Evolutionary conservation across 2,888 invertebrate genomes (phyloP), one percentile per base, ranked within the genome.

Genomic region (Ametastegia equiseti): DNA sequence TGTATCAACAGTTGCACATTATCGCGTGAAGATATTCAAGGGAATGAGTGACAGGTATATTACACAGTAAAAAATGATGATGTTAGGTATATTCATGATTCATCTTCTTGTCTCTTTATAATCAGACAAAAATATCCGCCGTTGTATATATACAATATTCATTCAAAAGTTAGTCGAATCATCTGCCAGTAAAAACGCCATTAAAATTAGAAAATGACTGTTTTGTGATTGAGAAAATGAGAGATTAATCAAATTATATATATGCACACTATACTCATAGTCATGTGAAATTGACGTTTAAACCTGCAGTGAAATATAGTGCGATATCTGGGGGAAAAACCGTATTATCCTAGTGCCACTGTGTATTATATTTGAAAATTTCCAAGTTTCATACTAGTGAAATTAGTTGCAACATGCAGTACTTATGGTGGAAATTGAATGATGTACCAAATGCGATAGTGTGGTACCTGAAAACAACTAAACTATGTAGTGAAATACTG

Each of bases 11-110:
- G 15, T 60, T 11, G 60, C 13, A 30, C 30, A 60, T 60, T 30
- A 60, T 60, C 15, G 30, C 30, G 30, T 60, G 30, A 60, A 60
- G 60, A 60, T 60, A 60, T 60, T 15, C 60, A 67, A 39, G 9
- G 11, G 23, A 67, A 67, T 67, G 65, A 39, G 65, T 67, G 65
- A 15, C 39, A 67, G 36, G 36, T 67, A 67, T 67, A 54, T 54
- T 23, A 54, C 23, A 23, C 11, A 19, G 39, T 39, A 39, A 67
- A 6, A 39, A 67, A 9, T 7, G 39, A 33, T 65, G 27, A 27
- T 27, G 27, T 3, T 57, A 57, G 2, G 11, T 23, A 23, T 57
- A 27, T 27, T 13, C 57, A 23, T 13, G 2, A 11, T 57, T 57
- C 11, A 27, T 23, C 2, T 27, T 60, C 5, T 60, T 4, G 2